These are phyloP conservation scores for Enteromius trimaculatus DNA, from an alignment of 2,797 vertebrate species.

Conservation along the genomic window DNA sequence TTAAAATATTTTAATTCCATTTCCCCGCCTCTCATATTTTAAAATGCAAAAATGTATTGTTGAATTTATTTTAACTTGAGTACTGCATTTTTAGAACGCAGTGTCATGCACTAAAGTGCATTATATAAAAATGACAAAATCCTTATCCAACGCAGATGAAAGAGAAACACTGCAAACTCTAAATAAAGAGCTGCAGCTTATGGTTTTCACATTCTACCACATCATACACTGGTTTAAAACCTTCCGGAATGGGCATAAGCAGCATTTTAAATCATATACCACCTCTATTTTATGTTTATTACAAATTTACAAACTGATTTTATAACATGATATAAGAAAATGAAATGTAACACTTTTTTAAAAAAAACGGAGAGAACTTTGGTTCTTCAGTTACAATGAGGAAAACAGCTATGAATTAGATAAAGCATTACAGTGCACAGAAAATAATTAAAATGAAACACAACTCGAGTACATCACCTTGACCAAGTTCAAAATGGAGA, in stretches of 20 bases:
- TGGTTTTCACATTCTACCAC: not conserved
- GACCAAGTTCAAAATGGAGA: slow-evolving; percentile 34
- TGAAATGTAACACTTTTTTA: not conserved
- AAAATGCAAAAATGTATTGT: not conserved
- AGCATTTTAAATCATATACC: not conserved
- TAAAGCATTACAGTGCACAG: not conserved
- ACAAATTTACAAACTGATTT: not conserved
- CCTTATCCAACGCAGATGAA: not conserved
- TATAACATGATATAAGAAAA: not conserved
- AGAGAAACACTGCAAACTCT: not conserved
- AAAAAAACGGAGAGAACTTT: not conserved
- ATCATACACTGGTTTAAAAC: not conserved
- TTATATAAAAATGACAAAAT: not conserved
- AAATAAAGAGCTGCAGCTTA: not conserved
- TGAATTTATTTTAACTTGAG: not conserved
- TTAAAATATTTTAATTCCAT: not conserved
- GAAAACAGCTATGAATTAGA: not conserved
- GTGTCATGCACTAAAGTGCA: not conserved
- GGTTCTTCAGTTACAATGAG: not conserved
- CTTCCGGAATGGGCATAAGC: not conserved
- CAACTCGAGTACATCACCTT: slow-evolving; percentile 27
- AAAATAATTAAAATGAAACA: slow-evolving; percentile 16
- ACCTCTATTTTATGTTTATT: not conserved
- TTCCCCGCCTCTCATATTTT: not conserved
- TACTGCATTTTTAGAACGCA: not conserved